Percentiles rank a stretch among this genome's conserved stretches.
These are phyloP conservation scores for Esox niger DNA, from an alignment of 2,113 vertebrate genomes.

Conservation along the genomic window DNA sequence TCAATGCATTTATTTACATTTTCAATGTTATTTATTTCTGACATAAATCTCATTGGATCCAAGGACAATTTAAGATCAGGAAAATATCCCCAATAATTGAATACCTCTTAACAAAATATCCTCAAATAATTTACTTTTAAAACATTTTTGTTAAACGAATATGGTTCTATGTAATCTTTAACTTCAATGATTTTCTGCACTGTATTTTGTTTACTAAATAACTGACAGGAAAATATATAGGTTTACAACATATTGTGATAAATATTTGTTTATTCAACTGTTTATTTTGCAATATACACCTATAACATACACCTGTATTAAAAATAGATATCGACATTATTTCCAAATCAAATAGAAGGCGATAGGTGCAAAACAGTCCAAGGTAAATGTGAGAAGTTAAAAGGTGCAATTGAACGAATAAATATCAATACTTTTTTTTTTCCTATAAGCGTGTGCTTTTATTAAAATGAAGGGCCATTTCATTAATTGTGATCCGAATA, in stretches of 20 bases:
- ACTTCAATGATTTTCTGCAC: background rate
- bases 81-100: background rate
- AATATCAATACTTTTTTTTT: background rate
- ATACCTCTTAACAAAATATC: background rate
- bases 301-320: too few species aligned
- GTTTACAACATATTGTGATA: too few species aligned
- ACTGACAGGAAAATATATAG: too few species aligned
- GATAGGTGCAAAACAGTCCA: background rate
- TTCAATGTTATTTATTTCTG: background rate
- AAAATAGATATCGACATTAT: background rate
- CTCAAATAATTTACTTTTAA: background rate
- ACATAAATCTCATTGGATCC: background rate
- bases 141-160: background rate
- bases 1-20: background rate
- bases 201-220: background rate
- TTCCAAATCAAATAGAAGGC: background rate
- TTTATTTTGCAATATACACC: too few species aligned
- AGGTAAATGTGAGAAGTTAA: background rate
- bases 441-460: background rate
- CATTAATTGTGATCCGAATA: too few species aligned
- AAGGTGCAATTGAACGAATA: constrained; percentile 1
- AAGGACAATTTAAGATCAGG: background rate
- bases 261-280: too few species aligned
- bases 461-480: background rate
- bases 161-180: background rate